phyloP scores from a whole-genome alignment of 2,888 invertebrate genomes.

The Pimpla rufipes region DNA sequence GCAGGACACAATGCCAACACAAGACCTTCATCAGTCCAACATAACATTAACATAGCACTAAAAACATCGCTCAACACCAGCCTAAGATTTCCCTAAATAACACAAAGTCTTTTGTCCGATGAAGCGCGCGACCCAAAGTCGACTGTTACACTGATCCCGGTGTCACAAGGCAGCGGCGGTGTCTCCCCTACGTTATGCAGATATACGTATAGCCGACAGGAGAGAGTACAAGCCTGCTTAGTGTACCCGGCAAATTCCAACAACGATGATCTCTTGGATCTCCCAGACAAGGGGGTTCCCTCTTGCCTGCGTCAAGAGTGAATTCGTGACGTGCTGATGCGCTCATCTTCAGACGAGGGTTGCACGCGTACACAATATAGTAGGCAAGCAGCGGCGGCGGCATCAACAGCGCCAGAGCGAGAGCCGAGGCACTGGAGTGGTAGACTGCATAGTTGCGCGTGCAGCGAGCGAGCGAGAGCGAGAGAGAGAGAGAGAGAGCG shows the following conservation, averaged over 20 bases:
- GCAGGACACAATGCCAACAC: not conserved
- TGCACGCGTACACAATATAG: slow-evolving; percentile 46
- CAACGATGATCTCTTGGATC: slow-evolving; percentile 56
- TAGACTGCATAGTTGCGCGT: slow-evolving; percentile 46
- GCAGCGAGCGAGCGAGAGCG: slow-evolving; percentile 5
- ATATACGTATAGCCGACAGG: slow-evolving; percentile 6
- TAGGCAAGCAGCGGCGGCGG: not conserved
- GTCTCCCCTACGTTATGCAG: not conserved
- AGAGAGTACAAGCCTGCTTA: not conserved
- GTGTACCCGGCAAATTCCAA: slow-evolving; percentile 18
- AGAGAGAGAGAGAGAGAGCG: too few relatives aligned
- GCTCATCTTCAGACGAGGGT: slow-evolving; percentile 63
- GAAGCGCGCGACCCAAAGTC: too few relatives aligned
- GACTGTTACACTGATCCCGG: not conserved
- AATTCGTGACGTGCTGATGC: slow-evolving; percentile 66
- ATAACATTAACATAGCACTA: too few relatives aligned
- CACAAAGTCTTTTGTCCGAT: too few relatives aligned
- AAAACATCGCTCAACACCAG: too few relatives aligned
- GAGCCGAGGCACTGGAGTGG: slow-evolving; percentile 15
- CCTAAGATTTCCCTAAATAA: too few relatives aligned
- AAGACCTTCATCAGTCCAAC: too few relatives aligned
- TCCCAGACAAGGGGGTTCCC: slow-evolving; percentile 37
- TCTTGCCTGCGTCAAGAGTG: slow-evolving; percentile 48
- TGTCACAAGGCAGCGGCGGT: not conserved
- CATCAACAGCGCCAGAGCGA: not conserved